Evolutionary conservation across 2,888 invertebrate species (phyloP).

Genomic region (Maniola hyperantus): DNA sequence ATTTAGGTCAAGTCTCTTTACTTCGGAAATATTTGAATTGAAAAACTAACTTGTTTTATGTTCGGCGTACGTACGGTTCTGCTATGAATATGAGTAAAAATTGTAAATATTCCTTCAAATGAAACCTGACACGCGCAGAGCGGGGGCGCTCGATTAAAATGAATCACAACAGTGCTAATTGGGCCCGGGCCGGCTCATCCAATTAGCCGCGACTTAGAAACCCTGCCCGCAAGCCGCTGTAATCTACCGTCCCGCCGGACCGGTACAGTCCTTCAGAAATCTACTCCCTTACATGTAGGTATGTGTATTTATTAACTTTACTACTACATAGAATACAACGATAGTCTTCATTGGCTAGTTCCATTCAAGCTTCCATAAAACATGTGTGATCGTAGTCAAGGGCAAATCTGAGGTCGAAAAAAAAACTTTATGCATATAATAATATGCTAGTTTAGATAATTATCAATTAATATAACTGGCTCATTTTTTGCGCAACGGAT

Average conservation of each 20-base stretch:
- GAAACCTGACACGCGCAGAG: constrained; percentile 39
- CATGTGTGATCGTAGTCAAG: too few species aligned
- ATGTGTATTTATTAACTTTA: constrained; percentile 11
- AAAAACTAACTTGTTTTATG: too few species aligned
- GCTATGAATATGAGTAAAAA: too few species aligned
- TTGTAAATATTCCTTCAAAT: constrained; percentile 31
- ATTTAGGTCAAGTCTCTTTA: too few species aligned
- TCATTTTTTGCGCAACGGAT: too few species aligned
- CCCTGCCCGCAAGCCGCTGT: constrained; percentile 65
- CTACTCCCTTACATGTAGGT: constrained; percentile 30
- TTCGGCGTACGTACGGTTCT: too few species aligned
- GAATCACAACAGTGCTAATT: constrained; percentile 80
- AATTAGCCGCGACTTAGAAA: constrained; percentile 80
- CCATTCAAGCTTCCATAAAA: background rate
- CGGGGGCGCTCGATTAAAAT: constrained; percentile 75
- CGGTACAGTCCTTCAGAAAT: constrained; percentile 31
- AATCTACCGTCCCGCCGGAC: constrained; percentile 52
- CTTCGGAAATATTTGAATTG: too few species aligned
- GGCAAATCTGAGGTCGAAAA: too few species aligned
- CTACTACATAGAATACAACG: background rate
- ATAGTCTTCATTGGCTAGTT: background rate
- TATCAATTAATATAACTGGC: too few species aligned
- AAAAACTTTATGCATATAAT: too few species aligned
- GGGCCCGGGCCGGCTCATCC: constrained; percentile 73
- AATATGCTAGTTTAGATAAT: too few species aligned